Evolutionary conservation across 2,797 vertebrate species (phyloP).

Genomic region (Sitta carolinensis): DNA sequence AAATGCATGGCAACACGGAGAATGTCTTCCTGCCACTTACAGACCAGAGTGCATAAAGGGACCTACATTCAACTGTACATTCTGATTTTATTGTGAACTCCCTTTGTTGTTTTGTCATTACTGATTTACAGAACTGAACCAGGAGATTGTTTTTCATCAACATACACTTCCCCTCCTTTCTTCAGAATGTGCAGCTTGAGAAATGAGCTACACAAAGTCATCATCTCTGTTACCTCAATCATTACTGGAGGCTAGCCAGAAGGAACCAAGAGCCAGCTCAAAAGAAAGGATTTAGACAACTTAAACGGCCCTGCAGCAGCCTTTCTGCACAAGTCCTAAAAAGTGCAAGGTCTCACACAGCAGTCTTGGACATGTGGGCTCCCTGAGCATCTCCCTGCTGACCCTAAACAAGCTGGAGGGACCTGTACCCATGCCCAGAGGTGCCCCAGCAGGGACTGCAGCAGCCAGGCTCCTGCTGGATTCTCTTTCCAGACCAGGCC

Average conservation of each 20-base stretch:
- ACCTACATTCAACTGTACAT: neutral
- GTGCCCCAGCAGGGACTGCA: neutral
- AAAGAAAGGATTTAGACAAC: neutral
- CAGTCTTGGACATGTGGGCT: accelerated
- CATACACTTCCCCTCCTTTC: neutral
- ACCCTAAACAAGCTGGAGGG: neutral
- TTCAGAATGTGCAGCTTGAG: neutral
- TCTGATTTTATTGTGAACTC: neutral
- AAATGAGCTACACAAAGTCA: neutral
- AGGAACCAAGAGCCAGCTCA: neutral
- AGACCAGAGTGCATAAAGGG: neutral
- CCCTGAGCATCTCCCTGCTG: neutral
- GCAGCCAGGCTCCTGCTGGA: neutral
- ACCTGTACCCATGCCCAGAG: neutral
- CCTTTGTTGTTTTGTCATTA: neutral
- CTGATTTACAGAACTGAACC: neutral
- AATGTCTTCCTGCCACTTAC: neutral
- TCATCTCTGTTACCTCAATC: neutral
- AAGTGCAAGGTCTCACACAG: no score
- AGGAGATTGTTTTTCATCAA: neutral
- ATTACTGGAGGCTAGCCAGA: neutral
- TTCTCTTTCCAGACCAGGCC: neutral
- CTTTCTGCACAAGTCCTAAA: neutral
- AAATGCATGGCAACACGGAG: neutral
- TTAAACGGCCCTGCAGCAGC: neutral